Conservation (phyloP, 2,888 invertebrate species). For the Sarcophaga variegata region DNA sequence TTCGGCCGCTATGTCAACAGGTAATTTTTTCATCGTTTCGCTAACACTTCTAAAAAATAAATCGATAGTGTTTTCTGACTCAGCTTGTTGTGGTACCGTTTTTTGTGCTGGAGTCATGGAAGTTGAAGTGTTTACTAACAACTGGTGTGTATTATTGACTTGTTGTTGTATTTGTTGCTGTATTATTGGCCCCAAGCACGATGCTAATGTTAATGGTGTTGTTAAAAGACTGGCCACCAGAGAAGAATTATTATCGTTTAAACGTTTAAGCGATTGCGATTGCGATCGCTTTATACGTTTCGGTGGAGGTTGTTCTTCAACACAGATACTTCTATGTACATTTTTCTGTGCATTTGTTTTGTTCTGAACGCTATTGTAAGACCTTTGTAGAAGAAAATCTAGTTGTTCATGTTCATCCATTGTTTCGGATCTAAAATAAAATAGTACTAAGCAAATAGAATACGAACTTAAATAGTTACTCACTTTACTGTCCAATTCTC, state of each 20-base stretch:
- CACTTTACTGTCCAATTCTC: constrained; percentile 66
- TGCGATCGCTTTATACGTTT: constrained; percentile 60
- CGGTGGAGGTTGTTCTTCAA: constrained; percentile 16
- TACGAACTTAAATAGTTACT: constrained; percentile 6
- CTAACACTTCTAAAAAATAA: constrained; percentile 77
- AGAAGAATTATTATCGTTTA: constrained; percentile 55
- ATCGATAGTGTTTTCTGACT: constrained; percentile 72
- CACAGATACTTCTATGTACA: constrained; percentile 20
- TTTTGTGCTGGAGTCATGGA: background rate
- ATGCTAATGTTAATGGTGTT: constrained; percentile 62
- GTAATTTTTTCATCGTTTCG: constrained; percentile 76
- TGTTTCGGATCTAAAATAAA: constrained; percentile 51
- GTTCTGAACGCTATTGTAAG: constrained; percentile 34
- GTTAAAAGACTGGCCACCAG: constrained; percentile 59
- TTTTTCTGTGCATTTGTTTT: constrained; percentile 21
- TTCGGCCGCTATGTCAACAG: constrained; percentile 76
- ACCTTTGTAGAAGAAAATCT: constrained; percentile 59
- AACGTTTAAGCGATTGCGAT: constrained; percentile 45
- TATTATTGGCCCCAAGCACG: constrained; percentile 57
- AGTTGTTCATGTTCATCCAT: constrained; percentile 67
- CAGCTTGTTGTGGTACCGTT: background rate
- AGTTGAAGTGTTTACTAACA: background rate
- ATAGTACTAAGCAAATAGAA: background rate
- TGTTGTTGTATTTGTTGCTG: constrained; percentile 63
- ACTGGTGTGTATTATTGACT: constrained; percentile 22